These are phyloP conservation scores for Archocentrus centrarchus DNA, from an alignment of 2,113 vertebrate species.

Conservation along the genomic window DNA sequence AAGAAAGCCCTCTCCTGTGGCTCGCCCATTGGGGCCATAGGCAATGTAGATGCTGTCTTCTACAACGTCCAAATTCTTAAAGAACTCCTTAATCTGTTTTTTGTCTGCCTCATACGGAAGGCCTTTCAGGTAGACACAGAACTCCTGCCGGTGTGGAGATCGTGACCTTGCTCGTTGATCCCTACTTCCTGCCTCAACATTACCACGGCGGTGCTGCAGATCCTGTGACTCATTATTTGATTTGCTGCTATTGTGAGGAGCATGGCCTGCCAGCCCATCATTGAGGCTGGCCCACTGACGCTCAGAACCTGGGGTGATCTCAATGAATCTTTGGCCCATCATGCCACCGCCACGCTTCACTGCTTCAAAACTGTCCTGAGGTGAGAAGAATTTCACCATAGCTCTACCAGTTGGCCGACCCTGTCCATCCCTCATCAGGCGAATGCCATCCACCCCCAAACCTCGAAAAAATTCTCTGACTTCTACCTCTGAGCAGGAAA, in stretches of 20 bases:
- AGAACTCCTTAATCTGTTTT: constrained; percentile 97
- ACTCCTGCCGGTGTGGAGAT: constrained; percentile 94
- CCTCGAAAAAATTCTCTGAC: constrained; percentile 96
- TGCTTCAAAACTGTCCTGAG: constrained; percentile 96
- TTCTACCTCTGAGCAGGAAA: constrained; percentile 90
- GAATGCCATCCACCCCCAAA: constrained; percentile 89
- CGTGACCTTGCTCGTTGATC: constrained; percentile 89
- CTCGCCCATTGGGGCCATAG: constrained; percentile 95
- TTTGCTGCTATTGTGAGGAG: constrained; percentile 80
- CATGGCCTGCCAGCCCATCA: constrained; percentile 76
- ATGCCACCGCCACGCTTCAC: constrained; percentile 92
- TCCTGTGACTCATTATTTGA: constrained; percentile 65
- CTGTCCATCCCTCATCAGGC: constrained; percentile 90
- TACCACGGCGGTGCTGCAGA: constrained; percentile 72
- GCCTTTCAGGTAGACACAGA: constrained; percentile 96
- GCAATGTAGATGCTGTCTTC: constrained; percentile 98
- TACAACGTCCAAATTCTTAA: constrained; percentile 93
- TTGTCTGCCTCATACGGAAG: constrained; percentile 98
- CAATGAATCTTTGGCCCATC: constrained; percentile 96
- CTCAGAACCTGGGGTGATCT: constrained; percentile 92
- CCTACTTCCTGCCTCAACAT: constrained; percentile 76
- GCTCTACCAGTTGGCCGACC: constrained; percentile 93
- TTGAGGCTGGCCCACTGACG: constrained; percentile 90
- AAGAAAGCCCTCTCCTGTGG: constrained; percentile 96
- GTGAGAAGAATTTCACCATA: constrained; percentile 94